Conservation (phyloP, 2,797 vertebrate genomes). For the Acanthornis magna region DNA sequence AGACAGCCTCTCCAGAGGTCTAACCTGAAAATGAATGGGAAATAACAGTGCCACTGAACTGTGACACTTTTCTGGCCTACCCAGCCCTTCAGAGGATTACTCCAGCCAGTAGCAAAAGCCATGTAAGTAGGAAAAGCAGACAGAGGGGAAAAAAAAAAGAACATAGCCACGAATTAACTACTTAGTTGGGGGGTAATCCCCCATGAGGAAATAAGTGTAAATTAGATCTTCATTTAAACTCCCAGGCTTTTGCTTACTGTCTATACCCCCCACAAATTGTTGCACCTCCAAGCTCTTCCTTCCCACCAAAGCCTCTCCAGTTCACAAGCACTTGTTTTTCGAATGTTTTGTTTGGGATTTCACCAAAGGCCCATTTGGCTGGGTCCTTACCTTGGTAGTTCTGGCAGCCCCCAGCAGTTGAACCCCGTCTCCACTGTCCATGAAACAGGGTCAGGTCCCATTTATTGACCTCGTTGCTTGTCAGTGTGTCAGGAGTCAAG, state of each 20-base stretch:
- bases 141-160: neutral
- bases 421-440: slow-evolving; percentile 83
- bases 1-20: slow-evolving; percentile 9
- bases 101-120: neutral
- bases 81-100: neutral
- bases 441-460: slow-evolving; percentile 83
- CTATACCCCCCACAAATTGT: neutral
- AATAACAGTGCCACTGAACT: neutral
- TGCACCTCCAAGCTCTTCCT: neutral
- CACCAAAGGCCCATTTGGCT: neutral
- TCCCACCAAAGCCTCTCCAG: neutral
- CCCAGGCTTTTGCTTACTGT: neutral
- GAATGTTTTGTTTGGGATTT: neutral
- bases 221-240: neutral
- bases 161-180: neutral
- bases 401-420: slow-evolving; percentile 84
- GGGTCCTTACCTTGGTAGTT: slow-evolving; percentile 79
- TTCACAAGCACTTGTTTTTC: neutral
- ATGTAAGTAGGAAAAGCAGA: neutral
- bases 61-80: neutral
- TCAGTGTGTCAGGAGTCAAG: slow-evolving; percentile 83
- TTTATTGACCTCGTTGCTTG: slow-evolving; percentile 74
- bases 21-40: slow-evolving; percentile 21
- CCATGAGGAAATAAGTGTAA: neutral
- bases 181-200: neutral